Conservation (phyloP, 1,140 invertebrate species). For the Coelopa frigida region DNA sequence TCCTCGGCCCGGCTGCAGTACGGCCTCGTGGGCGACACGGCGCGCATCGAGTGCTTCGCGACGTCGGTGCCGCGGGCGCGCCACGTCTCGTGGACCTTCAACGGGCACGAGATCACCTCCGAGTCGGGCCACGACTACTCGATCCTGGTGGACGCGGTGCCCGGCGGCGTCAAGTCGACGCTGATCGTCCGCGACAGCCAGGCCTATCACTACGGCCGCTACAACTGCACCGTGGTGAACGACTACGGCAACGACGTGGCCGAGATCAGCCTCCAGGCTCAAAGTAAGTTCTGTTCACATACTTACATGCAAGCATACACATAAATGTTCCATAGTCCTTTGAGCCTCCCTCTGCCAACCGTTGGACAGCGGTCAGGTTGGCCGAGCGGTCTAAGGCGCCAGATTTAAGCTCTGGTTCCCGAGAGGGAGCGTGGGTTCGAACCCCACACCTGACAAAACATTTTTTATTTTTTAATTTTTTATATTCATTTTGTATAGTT, state of each 20-base stretch:
- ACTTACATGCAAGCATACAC: neutral
- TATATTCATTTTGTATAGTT: no score
- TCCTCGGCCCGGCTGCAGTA: slow-evolving; percentile 67
- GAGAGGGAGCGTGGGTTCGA: slow-evolving; percentile 59
- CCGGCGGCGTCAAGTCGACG: slow-evolving; percentile 65
- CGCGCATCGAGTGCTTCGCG: slow-evolving; percentile 80
- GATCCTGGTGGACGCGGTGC: slow-evolving; percentile 55
- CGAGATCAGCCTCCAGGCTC: slow-evolving; percentile 74
- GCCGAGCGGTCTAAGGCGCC: slow-evolving; percentile 60
- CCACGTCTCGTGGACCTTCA: slow-evolving; percentile 74
- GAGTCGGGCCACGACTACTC: slow-evolving; percentile 56
- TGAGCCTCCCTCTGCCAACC: neutral
- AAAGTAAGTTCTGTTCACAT: slow-evolving; percentile 62
- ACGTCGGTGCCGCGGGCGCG: slow-evolving; percentile 81
- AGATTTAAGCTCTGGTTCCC: slow-evolving; percentile 62
- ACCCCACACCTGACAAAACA: slow-evolving; percentile 59
- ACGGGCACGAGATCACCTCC: slow-evolving; percentile 70
- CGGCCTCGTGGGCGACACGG: slow-evolving; percentile 69
- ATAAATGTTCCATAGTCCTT: neutral
- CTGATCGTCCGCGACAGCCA: slow-evolving; percentile 77
- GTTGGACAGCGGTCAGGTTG: no score
- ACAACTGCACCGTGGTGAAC: slow-evolving; percentile 91
- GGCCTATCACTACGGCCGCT: slow-evolving; percentile 80
- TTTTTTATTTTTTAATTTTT: no score
- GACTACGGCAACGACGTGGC: slow-evolving; percentile 79